Percentiles rank a stretch among this genome's conserved stretches.
Evolutionary conservation across 1,140 invertebrate genomes (phyloP).

Genomic region (Drosophila miranda): DNA sequence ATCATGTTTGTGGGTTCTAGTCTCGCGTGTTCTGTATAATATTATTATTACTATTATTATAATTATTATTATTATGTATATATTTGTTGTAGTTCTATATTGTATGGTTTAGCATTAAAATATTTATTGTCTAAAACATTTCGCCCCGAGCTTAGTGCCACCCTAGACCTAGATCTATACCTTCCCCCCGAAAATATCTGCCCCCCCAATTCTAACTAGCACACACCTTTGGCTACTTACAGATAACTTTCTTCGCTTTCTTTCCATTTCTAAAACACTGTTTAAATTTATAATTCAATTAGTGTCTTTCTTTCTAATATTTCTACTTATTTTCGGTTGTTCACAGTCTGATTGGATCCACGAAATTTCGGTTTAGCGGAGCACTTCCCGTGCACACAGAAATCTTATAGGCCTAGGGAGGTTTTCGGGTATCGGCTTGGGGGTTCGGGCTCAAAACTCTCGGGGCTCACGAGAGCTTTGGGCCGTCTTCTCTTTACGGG

Average conservation of each 20-base stretch:
- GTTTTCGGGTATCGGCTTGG: background rate
- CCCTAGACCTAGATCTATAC: constrained; percentile 35
- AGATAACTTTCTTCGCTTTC: constrained; percentile 15
- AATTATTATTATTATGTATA: constrained; percentile 26
- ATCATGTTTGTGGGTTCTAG: constrained; percentile 24
- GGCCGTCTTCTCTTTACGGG: background rate
- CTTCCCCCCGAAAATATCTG: constrained; percentile 10
- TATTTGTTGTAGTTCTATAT: constrained; percentile 14
- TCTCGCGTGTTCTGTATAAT: constrained; percentile 23
- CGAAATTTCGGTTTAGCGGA: constrained; percentile 42
- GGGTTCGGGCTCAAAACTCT: constrained; percentile 40
- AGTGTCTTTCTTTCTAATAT: constrained; percentile 22
- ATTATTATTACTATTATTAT: constrained; percentile 21
- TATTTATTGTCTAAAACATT: constrained; percentile 81
- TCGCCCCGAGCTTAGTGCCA: constrained; percentile 50
- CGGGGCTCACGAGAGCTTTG: constrained; percentile 61
- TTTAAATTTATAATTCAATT: constrained; percentile 67
- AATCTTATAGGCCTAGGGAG: constrained; percentile 29
- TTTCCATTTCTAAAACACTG: constrained; percentile 17
- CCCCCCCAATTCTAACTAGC: constrained; percentile 64
- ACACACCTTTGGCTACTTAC: constrained; percentile 76
- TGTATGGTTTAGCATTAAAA: constrained; percentile 68
- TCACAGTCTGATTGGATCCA: constrained; percentile 1
- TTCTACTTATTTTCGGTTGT: background rate
- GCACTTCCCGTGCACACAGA: constrained; percentile 42